phyloP scores from a whole-genome alignment of 2,888 invertebrate genomes.

The Meteorus cinctellus region DNA sequence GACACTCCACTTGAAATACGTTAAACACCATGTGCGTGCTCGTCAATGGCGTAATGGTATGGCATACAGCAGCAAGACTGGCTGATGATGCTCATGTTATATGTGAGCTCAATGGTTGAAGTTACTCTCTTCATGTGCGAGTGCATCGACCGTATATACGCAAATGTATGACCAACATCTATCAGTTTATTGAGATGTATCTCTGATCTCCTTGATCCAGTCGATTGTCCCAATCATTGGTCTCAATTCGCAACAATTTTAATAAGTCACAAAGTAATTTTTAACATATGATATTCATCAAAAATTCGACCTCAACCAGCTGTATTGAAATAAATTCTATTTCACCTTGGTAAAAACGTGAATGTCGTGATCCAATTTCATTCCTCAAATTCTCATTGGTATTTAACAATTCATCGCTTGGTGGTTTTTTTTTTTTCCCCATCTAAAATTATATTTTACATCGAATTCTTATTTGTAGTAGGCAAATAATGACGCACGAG shows the following conservation, averaged over 20 bases:
- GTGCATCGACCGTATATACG: slow-evolving; percentile 37
- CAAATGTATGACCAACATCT: slow-evolving; percentile 10
- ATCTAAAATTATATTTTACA: background rate
- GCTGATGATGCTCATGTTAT: background rate
- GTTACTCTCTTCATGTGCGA: slow-evolving; percentile 27
- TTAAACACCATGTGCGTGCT: background rate
- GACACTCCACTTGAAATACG: slow-evolving; percentile 19
- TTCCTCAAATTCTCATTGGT: background rate
- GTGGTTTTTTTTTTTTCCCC: background rate
- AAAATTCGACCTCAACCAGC: background rate
- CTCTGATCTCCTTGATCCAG: slow-evolving; percentile 1
- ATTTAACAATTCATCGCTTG: background rate
- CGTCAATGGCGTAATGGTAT: slow-evolving; percentile 7
- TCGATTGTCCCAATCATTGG: slow-evolving; percentile 15
- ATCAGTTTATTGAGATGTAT: slow-evolving; percentile 17
- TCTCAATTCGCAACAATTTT: background rate
- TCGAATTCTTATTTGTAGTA: background rate
- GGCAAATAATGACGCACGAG: slow-evolving; percentile 4
- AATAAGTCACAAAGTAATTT: background rate
- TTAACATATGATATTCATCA: background rate
- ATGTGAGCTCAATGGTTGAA: background rate
- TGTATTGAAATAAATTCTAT: background rate
- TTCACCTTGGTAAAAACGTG: background rate
- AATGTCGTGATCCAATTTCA: background rate
- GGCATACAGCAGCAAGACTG: background rate